Evolutionary conservation across 23 tunicate genomes (phyloP), one percentile per base, ranked within the genome.

Genomic region (Halocynthia aurantium): DNA sequence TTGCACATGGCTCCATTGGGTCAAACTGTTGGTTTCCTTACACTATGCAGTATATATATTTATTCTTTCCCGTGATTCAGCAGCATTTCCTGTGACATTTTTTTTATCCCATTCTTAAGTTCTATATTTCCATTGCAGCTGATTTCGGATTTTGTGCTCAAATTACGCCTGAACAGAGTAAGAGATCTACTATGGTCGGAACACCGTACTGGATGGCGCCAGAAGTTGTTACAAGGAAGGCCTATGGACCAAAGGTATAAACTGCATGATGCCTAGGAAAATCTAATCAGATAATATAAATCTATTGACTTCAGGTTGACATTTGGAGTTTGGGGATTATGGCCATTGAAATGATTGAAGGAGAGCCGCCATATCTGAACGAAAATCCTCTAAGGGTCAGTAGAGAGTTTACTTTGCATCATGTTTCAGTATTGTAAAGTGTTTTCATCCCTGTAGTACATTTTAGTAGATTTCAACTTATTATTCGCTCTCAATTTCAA

Each of bases 121-220:
- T 1, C 1, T 31, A 31, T 31, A 13, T n/a, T 67, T n/a, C 6
- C 10, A 19, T 75, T 69, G 21, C 83, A 92, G 98, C 99, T 71
- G 99, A 96, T 73, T 96, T 96, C 62, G 99, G 99, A 7, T 96
- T 96, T 66, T 96, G 99, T 80, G 99, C 99, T 40, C 96, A 90
- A 85, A 96, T 96, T 67, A 90, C 99, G 6, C 96, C 93, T 5
- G 99, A 96, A 60, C 96, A 96, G 62, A 90, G 93, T 57, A 90
- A 96, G 63, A 62, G 99, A 31, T 92, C 96, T 10, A 96, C 99
- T 0, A 96, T 96, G 99, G 99, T 96, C 22, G 99, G 99, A 31
- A 96, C 99, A 5, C 99, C 99, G 7, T 96, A 96, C 69, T 96
- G 99, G 99, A 96, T 96, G 99, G 99, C 99, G 0, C 99, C 99